These are phyloP conservation scores for Decapterus maruadsi DNA, from an alignment of 2,797 vertebrate genomes.

Conservation along the genomic window DNA sequence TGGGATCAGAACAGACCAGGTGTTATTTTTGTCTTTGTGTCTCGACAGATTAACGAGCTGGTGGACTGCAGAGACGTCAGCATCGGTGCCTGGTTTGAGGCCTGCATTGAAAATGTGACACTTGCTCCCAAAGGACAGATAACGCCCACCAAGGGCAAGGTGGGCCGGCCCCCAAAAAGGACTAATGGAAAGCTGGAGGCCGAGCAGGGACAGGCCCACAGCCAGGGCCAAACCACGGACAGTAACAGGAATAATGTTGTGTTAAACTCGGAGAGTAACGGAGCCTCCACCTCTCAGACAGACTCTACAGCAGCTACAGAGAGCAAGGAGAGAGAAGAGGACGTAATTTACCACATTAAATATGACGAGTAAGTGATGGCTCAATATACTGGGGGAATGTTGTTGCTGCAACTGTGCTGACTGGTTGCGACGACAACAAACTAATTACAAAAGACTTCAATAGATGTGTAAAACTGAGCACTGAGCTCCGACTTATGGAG, in stretches of 20 bases:
- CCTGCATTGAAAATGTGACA: constrained; percentile 93
- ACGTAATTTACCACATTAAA: constrained; percentile 96
- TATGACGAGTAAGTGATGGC: constrained; percentile 97
- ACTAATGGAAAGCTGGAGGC: constrained; percentile 92
- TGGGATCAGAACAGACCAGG: constrained; percentile 9
- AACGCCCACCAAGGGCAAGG: constrained; percentile 86
- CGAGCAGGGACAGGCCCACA: constrained; percentile 70
- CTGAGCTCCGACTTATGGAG: neutral
- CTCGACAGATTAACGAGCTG: constrained; percentile 94
- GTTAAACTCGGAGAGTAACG: constrained; percentile 89
- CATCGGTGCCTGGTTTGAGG: constrained; percentile 99
- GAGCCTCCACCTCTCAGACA: constrained; percentile 93
- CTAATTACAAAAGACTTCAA: neutral
- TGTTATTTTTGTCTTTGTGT: constrained; percentile 51
- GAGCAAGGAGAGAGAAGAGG: constrained; percentile 86
- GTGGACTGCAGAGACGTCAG: constrained; percentile 97
- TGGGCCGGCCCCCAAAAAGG: constrained; percentile 92
- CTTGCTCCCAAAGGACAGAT: constrained; percentile 89
- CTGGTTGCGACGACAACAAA: constrained; percentile 20
- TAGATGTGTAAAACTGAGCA: neutral
- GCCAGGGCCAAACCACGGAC: constrained; percentile 83
- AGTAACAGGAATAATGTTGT: constrained; percentile 88
- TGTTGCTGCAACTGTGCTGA: constrained; percentile 5
- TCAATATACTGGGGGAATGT: constrained; percentile 18
- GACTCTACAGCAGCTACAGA: constrained; percentile 82